These are phyloP conservation scores for Tiaroga cobitis DNA, from an alignment of 2,797 vertebrate species.

Conservation along the genomic window DNA sequence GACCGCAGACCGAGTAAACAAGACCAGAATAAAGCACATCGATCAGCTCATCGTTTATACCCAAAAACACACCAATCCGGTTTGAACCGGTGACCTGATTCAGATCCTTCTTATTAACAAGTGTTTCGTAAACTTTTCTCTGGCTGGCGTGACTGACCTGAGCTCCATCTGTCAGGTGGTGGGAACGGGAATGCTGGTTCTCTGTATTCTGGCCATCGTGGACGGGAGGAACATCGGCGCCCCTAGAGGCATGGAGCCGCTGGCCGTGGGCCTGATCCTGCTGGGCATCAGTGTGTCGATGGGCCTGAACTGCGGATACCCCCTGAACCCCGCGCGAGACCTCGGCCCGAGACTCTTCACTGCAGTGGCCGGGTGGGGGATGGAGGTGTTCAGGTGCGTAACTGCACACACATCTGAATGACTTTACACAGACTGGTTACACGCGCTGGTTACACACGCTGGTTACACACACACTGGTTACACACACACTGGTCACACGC, in stretches of 20 bases:
- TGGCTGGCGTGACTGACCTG: neutral
- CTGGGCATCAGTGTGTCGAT: slow-evolving; percentile 86
- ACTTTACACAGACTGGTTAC: too few relatives aligned
- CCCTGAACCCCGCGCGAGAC: slow-evolving; percentile 95
- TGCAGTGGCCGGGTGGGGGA: slow-evolving; percentile 91
- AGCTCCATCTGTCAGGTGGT: slow-evolving; percentile 80
- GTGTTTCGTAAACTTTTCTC: neutral
- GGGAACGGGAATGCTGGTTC: slow-evolving; percentile 87
- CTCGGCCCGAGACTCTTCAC: slow-evolving; percentile 94
- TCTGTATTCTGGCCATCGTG: slow-evolving; percentile 89
- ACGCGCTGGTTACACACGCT: too few relatives aligned
- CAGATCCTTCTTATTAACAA: slow-evolving; percentile 51
- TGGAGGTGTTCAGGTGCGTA: slow-evolving; percentile 91
- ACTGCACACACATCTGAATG: neutral
- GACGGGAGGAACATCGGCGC: slow-evolving; percentile 87
- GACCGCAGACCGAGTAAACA: slow-evolving; percentile 27
- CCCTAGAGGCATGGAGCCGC: slow-evolving; percentile 90
- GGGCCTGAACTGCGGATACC: slow-evolving; percentile 93
- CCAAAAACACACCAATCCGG: slow-evolving; percentile 60
- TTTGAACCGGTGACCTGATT: slow-evolving; percentile 70
- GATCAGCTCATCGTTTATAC: slow-evolving; percentile 70
- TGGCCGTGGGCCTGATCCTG: slow-evolving; percentile 88
- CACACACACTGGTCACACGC: too few relatives aligned
- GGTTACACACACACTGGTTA: too few relatives aligned
- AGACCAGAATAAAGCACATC: slow-evolving; percentile 68